These are phyloP conservation scores for Scaeva pyrastri DNA, from an alignment of 2,888 invertebrate genomes.

Conservation along the genomic window DNA sequence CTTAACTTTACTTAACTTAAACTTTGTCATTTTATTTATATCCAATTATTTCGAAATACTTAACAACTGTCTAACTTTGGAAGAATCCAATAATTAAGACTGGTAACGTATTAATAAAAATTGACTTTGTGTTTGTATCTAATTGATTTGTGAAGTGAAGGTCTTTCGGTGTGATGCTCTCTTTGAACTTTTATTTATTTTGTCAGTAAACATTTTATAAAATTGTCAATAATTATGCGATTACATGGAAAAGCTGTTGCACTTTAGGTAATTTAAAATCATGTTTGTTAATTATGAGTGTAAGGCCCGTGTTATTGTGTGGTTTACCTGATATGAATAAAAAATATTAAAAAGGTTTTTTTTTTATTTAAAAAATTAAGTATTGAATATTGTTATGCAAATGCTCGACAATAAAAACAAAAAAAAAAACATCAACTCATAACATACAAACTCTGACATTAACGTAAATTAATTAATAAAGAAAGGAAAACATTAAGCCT, in stretches of 20 bases:
- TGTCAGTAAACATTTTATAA: no score
- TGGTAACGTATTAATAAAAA: no score
- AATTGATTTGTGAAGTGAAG: no score
- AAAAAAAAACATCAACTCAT: not conserved
- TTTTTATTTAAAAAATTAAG: not conserved
- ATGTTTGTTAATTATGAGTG: conserved; percentile 1
- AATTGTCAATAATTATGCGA: no score
- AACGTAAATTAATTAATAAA: not conserved
- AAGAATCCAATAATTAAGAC: no score
- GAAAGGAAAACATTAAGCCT: conserved; percentile 15
- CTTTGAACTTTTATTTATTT: no score
- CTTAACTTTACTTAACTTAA: no score
- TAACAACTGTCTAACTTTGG: no score
- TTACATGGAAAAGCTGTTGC: not conserved
- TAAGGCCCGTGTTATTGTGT: conserved; percentile 24
- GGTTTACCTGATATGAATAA: conserved; percentile 10
- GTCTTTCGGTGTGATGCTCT: no score
- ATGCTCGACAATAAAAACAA: not conserved
- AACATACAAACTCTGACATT: not conserved
- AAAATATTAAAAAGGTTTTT: not conserved
- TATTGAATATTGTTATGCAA: not conserved
- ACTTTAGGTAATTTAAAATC: not conserved
- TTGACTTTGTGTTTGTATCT: no score
- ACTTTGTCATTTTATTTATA: no score
- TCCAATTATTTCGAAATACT: no score